Percentiles rank a stretch among this genome's conserved stretches.
Conservation (phyloP, 2,888 invertebrate genomes). For the Limulus polyphemus region DNA sequence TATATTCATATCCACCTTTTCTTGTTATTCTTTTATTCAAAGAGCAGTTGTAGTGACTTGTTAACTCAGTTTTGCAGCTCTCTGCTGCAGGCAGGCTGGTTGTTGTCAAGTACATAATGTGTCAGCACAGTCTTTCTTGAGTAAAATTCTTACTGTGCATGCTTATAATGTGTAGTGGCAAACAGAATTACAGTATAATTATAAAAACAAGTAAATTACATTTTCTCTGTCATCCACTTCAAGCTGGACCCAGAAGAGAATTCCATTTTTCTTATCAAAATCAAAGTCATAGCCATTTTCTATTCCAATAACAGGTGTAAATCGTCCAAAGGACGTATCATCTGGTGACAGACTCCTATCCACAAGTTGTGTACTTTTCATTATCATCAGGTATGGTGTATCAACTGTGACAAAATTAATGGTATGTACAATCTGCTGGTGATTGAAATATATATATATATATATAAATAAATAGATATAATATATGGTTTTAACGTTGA, state of each 20-base stretch:
- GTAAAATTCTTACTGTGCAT: not conserved
- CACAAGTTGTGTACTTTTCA: constrained; percentile 77
- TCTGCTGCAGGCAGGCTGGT: too few species aligned
- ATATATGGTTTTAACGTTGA: too few species aligned
- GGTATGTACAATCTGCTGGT: too few species aligned
- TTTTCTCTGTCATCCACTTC: constrained; percentile 53
- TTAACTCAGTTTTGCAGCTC: too few species aligned
- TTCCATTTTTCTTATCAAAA: constrained; percentile 72
- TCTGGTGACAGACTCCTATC: constrained; percentile 65
- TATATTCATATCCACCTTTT: too few species aligned
- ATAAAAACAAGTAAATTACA: constrained; percentile 37
- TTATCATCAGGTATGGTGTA: constrained; percentile 73
- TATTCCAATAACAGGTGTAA: constrained; percentile 76
- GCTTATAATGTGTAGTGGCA: not conserved
- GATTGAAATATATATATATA: too few species aligned
- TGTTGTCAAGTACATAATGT: too few species aligned
- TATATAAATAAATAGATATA: too few species aligned
- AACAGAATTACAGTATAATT: too few species aligned
- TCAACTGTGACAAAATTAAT: constrained; percentile 41
- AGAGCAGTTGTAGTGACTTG: too few species aligned
- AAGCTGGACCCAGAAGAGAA: constrained; percentile 71
- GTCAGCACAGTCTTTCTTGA: too few species aligned
- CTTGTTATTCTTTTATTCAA: too few species aligned
- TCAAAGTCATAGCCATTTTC: constrained; percentile 79
- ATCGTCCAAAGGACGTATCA: constrained; percentile 51